Percentiles rank a stretch among this genome's conserved stretches.
Conservation (phyloP, 2,113 vertebrate genomes). For the Pachyramphus minor region DNA sequence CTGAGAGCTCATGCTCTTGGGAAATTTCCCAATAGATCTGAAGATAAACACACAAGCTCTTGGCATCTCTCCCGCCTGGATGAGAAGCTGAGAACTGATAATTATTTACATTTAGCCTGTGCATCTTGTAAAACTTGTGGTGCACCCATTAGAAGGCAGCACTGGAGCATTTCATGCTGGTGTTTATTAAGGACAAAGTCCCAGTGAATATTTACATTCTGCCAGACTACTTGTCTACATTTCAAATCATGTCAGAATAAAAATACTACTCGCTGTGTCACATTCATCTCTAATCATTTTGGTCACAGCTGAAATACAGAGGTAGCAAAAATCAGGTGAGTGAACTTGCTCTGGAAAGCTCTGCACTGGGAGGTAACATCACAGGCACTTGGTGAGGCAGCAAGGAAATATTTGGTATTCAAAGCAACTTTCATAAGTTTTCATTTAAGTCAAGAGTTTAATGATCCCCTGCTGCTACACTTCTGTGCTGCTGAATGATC, state of each 20-base stretch:
- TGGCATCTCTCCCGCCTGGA: slow-evolving; percentile 20
- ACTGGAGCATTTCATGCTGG: background rate
- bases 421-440: background rate
- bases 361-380: background rate
- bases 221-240: background rate
- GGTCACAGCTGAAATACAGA: background rate
- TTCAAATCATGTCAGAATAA: background rate
- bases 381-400: background rate
- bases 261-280: background rate
- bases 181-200: background rate
- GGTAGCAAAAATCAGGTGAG: background rate
- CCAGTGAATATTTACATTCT: background rate
- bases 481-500: background rate
- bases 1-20: slow-evolving; percentile 52
- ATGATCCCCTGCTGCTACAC: background rate
- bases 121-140: background rate
- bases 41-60: slow-evolving; percentile 49
- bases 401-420: background rate
- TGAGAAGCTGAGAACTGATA: background rate
- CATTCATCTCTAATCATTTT: background rate
- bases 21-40: slow-evolving; percentile 55
- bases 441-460: slow-evolving; percentile 10
- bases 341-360: background rate
- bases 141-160: background rate
- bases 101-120: slow-evolving; percentile 43